Evolutionary conservation across 2,113 vertebrate genomes (phyloP), one percentile per base, ranked within the genome.

Genomic region (Herpetotheres cachinnans): DNA sequence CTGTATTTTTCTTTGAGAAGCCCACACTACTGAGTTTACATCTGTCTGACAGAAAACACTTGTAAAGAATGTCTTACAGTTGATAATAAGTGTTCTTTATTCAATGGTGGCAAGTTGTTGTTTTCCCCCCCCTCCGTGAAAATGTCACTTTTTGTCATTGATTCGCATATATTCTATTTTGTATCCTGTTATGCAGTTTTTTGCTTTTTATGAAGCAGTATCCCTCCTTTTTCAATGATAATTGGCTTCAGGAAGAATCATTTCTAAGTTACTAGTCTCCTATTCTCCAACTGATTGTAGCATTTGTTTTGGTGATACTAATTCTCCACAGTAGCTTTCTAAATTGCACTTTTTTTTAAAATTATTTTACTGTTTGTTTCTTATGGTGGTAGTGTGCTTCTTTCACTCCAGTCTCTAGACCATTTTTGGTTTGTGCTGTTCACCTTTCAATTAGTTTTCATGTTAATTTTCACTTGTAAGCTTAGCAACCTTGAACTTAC

Each of bases 51-150:
- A 59, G 67, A 54, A 92, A 59, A 65, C 29, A n/a, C 42, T 81
- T 83, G 29, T 38, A 55, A 71, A 25, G 32, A 72, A 49, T 44
- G 36, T 56, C 46, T 92, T 55, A 11, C 0, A 63, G 27, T 47
- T 82, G 46, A 16, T 24, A 61, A 7, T 52, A 40, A 29, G 5
- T 72, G 21, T 81, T 86, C 21, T 61, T 32, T 67, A 62, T 77
- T 89, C 63, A 55, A 13, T 56, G 55, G 9, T 70, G 38, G 10
- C 59, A 86, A 56, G 34, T 65, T 46, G 11, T 65, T 46, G 11
- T 2, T 16, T 54, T 40, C 19, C 30, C 18, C 30, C 9, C 17
- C 16, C 7, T 4, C 32, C 0, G 0, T 54, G 66, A 17, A 54
- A 90, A 83, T 77, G 69, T 63, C n/a, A 27, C 32, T 89, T 85